Base-by-base conservation (phyloP, 2,797 vertebrate species). In the Xerus rutilus region DNA sequence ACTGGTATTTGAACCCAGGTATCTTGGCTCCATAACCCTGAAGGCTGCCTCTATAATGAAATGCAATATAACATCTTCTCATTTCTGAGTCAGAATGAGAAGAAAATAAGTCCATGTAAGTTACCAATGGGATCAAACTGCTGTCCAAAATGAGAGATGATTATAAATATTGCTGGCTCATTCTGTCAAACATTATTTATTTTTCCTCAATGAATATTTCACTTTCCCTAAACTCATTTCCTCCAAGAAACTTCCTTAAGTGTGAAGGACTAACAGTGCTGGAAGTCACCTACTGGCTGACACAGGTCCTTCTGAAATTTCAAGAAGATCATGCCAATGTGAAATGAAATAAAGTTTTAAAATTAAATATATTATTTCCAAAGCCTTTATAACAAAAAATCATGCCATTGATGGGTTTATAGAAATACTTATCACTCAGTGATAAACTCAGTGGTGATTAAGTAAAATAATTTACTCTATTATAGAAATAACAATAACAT, bases 161-260 rank as follows among this genome's bases (percentile, higher is more conserved):
- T 73, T 64, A 67, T 78, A 90, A 78, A 57, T 86, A 45, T 30
- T 62, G 9, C 21, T 82, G 59, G 15, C 4, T 72, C 21, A 76
- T 81, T 88, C 8, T 91, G 49, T 54, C 15, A 91, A 82, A 90
- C 9, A 45, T 67, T 64, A 77, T 59, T 96, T 87, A 57, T 73
- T 94, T 86, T 87, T 88, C 4, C 28, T 90, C 84, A 62, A 81
- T 95, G 94, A 89, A 92, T 94, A 76, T 43, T 43, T 70, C 11
- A 82, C 25, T 28, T 73, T 85, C 64, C 14, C 45, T 3, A 93
- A 73, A 83, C 18, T 5, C 30, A 86, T 86, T 94, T 95, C 35
- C 20, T 94, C 21, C 6, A 76, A 83, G 74, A 95, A 91, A 17
- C 57, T 93, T 43, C 43, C 21, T 47, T 69, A 93, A 78, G 13